Percentiles rank a stretch among this genome's conserved stretches.
These are phyloP conservation scores for Caretta caretta DNA, from an alignment of 2,113 vertebrate species.

Conservation along the genomic window DNA sequence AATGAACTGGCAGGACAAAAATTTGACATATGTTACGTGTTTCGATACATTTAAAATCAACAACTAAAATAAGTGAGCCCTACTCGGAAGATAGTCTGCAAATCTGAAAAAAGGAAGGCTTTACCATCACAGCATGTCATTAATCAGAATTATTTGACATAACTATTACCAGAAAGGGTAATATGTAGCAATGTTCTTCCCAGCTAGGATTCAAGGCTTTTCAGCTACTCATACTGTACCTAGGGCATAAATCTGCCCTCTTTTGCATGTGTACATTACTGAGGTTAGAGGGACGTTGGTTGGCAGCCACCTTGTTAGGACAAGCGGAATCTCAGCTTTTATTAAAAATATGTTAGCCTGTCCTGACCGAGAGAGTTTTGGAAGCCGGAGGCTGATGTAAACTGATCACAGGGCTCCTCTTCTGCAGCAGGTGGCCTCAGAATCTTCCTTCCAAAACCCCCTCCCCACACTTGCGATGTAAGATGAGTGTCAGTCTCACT, in stretches of 20 bases:
- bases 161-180: not conserved
- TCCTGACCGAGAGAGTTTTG: not conserved
- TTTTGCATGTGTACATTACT: not conserved
- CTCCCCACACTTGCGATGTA: not conserved
- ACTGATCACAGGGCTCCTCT: accelerated
- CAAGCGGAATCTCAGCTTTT: not conserved
- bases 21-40: not conserved
- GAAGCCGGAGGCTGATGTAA: not conserved
- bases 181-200: not conserved
- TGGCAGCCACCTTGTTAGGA: not conserved
- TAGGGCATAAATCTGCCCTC: not conserved
- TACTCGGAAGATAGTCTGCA: not conserved
- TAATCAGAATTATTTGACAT: not conserved
- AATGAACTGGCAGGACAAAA: not conserved
- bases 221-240: not conserved
- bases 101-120: not conserved
- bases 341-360: not conserved
- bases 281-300: not conserved
- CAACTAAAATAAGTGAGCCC: not conserved
- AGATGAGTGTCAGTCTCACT: accelerated
- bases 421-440: not conserved
- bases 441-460: not conserved
- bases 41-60: not conserved
- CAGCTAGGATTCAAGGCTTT: not conserved
- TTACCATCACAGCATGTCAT: not conserved